Base-by-base conservation (phyloP, 1,140 invertebrate species). In the Metaphire vulgaris region DNA sequence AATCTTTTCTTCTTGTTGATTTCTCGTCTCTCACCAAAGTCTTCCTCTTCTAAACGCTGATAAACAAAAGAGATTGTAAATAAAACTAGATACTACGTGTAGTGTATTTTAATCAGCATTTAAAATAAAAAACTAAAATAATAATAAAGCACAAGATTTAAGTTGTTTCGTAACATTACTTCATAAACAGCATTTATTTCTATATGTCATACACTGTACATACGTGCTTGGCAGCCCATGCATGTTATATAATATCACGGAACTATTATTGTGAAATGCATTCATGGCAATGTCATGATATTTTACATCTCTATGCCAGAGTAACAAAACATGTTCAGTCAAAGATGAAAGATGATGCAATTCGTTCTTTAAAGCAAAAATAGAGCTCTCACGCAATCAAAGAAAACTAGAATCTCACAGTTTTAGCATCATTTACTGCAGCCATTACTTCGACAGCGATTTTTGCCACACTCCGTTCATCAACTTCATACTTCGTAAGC, bases 371-470 rank as follows among this genome's bases (percentile, higher is more conserved):
- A 56, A 6, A 56, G 41, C n/a, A n/a, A n/a, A n/a, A n/a, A n/a
- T n/a, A n/a, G n/a, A n/a, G n/a, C n/a, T n/a, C n/a, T n/a, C n/a
- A n/a, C n/a, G n/a, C n/a, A n/a, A n/a, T n/a, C n/a, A 56, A 56
- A 56, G 41, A 56, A 56, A 56, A 56, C 21, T 6, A 56, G 41
- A 56, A 56, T 80, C 83, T 81, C 80, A 85, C 84, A 70, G 98
- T 94, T 85, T 96, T 93, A 6, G 95, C 93, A 85, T 98, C 94
- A 70, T 95, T 88, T 81, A 93, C 91, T 0, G 93, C 92, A 0
- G 97, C 92, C 77, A 93, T 92, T 21, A 98, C 92, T 87, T 97
- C 93, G 2, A 92, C 93, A 76, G 96, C 91, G 79, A 97, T 95
- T 78, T 91, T 91, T 29, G 91, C 88, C 0, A 95, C 92, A 87